Percentiles rank a stretch among this genome's conserved stretches.
These are phyloP conservation scores for Cavia aperea DNA, from an alignment of 2,113 vertebrate genomes.

Conservation along the genomic window DNA sequence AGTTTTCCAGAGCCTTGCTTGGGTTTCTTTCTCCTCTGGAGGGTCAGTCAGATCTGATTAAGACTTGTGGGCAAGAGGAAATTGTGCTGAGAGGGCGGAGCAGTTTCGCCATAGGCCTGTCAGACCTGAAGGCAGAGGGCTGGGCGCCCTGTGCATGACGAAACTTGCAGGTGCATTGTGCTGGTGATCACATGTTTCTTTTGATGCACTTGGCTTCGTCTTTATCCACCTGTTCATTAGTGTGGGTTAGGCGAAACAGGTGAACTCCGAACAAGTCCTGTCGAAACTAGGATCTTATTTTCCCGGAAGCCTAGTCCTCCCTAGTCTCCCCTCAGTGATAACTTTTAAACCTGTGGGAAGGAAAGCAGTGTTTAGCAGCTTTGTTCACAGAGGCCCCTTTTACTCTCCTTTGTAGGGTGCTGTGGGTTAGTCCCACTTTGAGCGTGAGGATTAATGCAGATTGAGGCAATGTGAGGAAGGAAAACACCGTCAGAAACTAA, in stretches of 20 bases:
- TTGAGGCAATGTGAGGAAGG: not conserved
- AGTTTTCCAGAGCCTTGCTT: not conserved
- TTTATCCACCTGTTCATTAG: constrained; percentile 83
- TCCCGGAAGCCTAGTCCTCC: constrained; percentile 67
- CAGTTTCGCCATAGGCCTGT: constrained; percentile 63
- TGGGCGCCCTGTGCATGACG: constrained; percentile 72
- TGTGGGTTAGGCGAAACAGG: constrained; percentile 79
- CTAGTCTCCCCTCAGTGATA: not conserved
- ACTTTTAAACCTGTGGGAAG: not conserved
- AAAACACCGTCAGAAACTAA: not conserved
- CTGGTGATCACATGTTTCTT: constrained; percentile 74
- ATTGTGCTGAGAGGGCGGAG: not conserved
- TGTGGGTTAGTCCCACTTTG: not conserved
- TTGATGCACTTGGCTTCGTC: constrained; percentile 78
- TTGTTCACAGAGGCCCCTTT: constrained; percentile 7
- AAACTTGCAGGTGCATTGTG: constrained; percentile 75
- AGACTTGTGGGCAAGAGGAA: constrained; percentile 24
- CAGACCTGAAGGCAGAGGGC: constrained; percentile 74
- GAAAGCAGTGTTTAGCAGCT: not conserved
- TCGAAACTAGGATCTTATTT: constrained; percentile 78
- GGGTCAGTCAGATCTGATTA: not conserved
- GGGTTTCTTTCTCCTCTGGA: not conserved
- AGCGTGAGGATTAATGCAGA: not conserved
- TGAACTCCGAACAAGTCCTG: constrained; percentile 77
- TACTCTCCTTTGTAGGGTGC: not conserved